Conservation (phyloP, 1,140 invertebrate species). For the Pseudomyrmex flavicornis region DNA sequence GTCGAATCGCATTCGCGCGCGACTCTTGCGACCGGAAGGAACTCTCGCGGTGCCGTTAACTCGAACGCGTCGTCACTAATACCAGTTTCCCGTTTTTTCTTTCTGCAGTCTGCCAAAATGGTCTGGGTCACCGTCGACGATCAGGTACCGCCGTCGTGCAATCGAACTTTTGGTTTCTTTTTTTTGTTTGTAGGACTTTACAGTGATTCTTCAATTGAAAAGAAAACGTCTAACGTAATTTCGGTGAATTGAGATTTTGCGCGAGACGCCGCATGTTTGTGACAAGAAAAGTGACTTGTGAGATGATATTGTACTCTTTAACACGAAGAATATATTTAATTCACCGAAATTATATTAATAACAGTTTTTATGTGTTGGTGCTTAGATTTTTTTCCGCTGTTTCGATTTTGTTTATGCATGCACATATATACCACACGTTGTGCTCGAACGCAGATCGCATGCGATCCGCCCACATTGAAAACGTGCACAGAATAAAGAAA, state of each 20-base stretch:
- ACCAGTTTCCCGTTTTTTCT: constrained; percentile 83
- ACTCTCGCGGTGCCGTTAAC: constrained; percentile 5
- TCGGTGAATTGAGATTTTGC: constrained; percentile 12
- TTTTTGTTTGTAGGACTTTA: constrained; percentile 9
- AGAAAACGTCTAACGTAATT: neutral
- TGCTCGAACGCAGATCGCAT: neutral
- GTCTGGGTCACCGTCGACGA: constrained; percentile 84
- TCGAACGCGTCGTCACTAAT: constrained; percentile 76
- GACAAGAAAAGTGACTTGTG: neutral
- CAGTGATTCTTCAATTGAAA: neutral
- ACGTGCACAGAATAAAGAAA: no score
- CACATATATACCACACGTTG: neutral
- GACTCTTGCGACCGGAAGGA: constrained; percentile 26
- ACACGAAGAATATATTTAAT: neutral
- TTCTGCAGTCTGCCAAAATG: constrained; percentile 84
- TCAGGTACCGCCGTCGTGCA: constrained; percentile 78
- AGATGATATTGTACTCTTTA: neutral
- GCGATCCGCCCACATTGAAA: no score
- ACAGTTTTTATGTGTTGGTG: neutral
- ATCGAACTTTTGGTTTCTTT: neutral
- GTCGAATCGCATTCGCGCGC: constrained; percentile 22
- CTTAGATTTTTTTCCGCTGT: neutral
- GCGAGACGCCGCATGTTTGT: neutral
- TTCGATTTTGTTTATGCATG: constrained; percentile 36
- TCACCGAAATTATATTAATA: constrained; percentile 17